Percentiles rank a stretch among this genome's conserved stretches.
Evolutionary conservation across 2,888 invertebrate genomes (phyloP).

Genomic region (Monoplex corrugatus): DNA sequence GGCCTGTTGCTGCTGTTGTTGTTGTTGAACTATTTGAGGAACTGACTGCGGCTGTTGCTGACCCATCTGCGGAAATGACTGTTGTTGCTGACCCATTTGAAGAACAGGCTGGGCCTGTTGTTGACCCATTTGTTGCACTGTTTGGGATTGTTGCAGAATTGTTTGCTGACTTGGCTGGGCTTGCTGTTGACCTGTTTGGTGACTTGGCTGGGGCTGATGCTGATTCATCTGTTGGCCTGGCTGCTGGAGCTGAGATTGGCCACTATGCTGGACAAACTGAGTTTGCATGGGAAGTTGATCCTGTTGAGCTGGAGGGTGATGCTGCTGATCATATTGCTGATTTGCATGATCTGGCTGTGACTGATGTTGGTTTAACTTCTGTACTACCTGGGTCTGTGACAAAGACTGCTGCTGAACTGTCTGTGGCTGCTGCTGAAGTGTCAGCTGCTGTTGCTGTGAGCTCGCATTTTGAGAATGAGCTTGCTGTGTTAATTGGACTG

Average conservation of each 20-base stretch:
- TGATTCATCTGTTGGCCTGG: neutral
- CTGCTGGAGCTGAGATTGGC: neutral
- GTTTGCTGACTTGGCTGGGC: neutral
- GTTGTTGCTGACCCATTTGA: slow-evolving; percentile 35
- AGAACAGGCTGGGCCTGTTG: slow-evolving; percentile 48
- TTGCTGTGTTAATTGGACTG: slow-evolving; percentile 29
- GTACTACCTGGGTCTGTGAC: neutral
- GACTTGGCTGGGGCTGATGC: slow-evolving; percentile 42
- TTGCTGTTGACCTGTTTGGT: slow-evolving; percentile 42
- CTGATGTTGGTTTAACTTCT: slow-evolving; percentile 31
- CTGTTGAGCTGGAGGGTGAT: slow-evolving; percentile 31
- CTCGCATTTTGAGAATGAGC: slow-evolving; percentile 6
- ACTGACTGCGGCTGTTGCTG: slow-evolving; percentile 18
- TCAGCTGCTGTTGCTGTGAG: slow-evolving; percentile 38
- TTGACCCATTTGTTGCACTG: slow-evolving; percentile 3
- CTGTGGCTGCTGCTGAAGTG: slow-evolving; percentile 34
- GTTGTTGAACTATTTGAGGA: no score
- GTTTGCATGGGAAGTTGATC: slow-evolving; percentile 5
- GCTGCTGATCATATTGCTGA: slow-evolving; percentile 48
- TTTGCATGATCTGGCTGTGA: slow-evolving; percentile 40
- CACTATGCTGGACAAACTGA: slow-evolving; percentile 9
- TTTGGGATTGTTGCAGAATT: neutral
- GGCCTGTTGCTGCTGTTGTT: slow-evolving; percentile 41
- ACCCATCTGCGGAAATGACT: slow-evolving; percentile 21
- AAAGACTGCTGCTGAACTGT: slow-evolving; percentile 36